phyloP scores from a whole-genome alignment of 2,797 vertebrate species.

The Aotus griseimembra region DNA sequence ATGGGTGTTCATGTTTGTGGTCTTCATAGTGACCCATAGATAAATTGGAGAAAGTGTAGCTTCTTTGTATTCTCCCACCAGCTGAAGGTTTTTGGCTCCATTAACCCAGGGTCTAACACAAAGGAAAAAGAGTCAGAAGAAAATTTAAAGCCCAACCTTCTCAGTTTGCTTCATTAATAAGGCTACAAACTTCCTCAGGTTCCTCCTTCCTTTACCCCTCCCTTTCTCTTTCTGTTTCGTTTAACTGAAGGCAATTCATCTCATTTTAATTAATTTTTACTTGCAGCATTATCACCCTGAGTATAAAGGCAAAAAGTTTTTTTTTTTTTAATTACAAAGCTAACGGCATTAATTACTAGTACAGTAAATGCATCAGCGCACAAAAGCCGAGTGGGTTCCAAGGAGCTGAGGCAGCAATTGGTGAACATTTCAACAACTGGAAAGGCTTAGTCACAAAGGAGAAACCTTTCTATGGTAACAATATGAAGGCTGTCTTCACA shows the following conservation, averaged over 20 bases:
- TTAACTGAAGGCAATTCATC: slow-evolving; percentile 90
- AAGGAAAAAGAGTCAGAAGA: slow-evolving; percentile 75
- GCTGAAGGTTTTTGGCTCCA: slow-evolving; percentile 75
- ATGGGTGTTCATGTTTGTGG: slow-evolving; percentile 74
- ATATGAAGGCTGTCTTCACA: slow-evolving; percentile 72
- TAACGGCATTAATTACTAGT: slow-evolving; percentile 90
- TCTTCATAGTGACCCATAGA: slow-evolving; percentile 67
- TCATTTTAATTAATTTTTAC: slow-evolving; percentile 92
- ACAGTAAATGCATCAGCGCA: slow-evolving; percentile 85
- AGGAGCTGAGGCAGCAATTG: slow-evolving; percentile 82
- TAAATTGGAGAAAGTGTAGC: slow-evolving; percentile 57
- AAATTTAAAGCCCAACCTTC: slow-evolving; percentile 79
- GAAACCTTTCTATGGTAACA: slow-evolving; percentile 66
- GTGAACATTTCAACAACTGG: slow-evolving; percentile 81
- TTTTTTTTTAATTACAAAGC: slow-evolving; percentile 90
- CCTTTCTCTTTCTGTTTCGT: slow-evolving; percentile 83
- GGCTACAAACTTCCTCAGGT: slow-evolving; percentile 67
- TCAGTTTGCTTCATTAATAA: slow-evolving; percentile 86
- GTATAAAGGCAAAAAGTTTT: slow-evolving; percentile 88
- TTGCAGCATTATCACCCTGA: slow-evolving; percentile 87
- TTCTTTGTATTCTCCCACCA: slow-evolving; percentile 69
- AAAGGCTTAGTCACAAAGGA: slow-evolving; percentile 75
- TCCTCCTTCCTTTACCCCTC: slow-evolving; percentile 70
- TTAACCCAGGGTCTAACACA: slow-evolving; percentile 79
- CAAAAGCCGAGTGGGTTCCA: slow-evolving; percentile 80